Conservation (phyloP, 1,140 invertebrate species). For the Drosophila setifemur region DNA sequence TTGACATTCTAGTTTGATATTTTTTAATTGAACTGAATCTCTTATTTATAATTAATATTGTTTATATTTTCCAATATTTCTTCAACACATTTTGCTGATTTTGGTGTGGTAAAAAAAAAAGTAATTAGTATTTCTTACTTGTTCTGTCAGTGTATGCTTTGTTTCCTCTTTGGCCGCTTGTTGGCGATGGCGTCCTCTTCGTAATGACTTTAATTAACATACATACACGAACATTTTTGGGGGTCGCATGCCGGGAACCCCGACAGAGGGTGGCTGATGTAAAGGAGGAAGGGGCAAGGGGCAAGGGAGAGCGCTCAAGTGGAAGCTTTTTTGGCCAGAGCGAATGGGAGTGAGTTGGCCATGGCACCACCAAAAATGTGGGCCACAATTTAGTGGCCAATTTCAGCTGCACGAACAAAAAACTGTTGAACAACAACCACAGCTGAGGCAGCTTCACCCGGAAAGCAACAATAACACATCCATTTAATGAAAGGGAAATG, state of each 20-base stretch:
- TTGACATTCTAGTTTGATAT: too few species aligned
- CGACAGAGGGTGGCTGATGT: neutral
- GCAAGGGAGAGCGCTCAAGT: slow-evolving; percentile 38
- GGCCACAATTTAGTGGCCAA: slow-evolving; percentile 44
- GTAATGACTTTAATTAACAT: slow-evolving; percentile 78
- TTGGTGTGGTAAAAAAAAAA: neutral
- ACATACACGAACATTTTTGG: slow-evolving; percentile 35
- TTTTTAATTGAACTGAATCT: too few species aligned
- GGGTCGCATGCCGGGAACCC: slow-evolving; percentile 4
- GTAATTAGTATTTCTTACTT: neutral
- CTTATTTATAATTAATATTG: too few species aligned
- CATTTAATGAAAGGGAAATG: slow-evolving; percentile 33
- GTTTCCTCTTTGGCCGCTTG: slow-evolving; percentile 16
- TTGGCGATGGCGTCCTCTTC: slow-evolving; percentile 33
- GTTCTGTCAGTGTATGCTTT: neutral
- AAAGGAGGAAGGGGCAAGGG: neutral
- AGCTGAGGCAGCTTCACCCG: neutral
- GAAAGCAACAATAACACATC: slow-evolving; percentile 33
- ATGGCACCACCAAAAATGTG: slow-evolving; percentile 23
- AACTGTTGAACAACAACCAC: slow-evolving; percentile 3
- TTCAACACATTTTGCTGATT: too few species aligned
- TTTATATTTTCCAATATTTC: too few species aligned
- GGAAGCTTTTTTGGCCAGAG: slow-evolving; percentile 42
- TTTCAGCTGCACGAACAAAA: slow-evolving; percentile 39
- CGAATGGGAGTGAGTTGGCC: neutral